Evolutionary conservation across 2,888 invertebrate species (phyloP), one percentile per base, ranked within the genome.

Genomic region (Serripes groenlandicus): DNA sequence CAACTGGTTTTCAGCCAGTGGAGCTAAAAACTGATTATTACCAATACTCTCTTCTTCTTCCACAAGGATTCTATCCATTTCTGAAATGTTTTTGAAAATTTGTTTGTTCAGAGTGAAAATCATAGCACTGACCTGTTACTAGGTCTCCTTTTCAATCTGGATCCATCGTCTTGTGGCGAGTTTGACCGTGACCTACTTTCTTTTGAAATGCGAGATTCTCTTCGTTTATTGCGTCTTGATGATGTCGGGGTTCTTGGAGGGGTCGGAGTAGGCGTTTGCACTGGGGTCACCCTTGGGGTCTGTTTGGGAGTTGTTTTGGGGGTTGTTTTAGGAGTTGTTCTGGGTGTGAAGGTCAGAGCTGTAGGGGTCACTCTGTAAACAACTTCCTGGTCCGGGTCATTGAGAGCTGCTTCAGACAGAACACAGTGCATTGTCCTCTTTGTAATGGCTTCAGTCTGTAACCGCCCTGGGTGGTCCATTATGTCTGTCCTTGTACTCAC

Each of bases 401-500:
- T 23, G 28, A 9, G 3, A 28, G 30, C 42, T 2, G 35, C n/a
- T 21, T 23, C 11, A 3, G 52, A 52, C 0, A 64, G 32, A 11
- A 80, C 42, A 56, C 56, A 68, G 28, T 80, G 80, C 5, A 76
- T 79, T 26, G 35, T 30, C 11, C 70, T 23, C 28, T 73, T 80
- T 35, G 83, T 62, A 15, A 75, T 35, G 1, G 90, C 88, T 64
- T 92, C 90, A 11, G 83, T 64, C 3, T 86, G 79, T 11, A 92
- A 73, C 5, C 81, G 70, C n/a, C 85, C 85, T 1, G 92, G 92
- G 42, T 81, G 76, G 32, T 83, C 87, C 89, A 92, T 88, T n/a
- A 92, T 90, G n/a, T 77, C 86, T 3, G 91, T 91, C 32, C 87
- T 75, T 7, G 82, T 90, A 75, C 91, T 90, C 26, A 92, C 80